Conservation (phyloP, 2,888 invertebrate species). For the Mamestra brassicae region DNA sequence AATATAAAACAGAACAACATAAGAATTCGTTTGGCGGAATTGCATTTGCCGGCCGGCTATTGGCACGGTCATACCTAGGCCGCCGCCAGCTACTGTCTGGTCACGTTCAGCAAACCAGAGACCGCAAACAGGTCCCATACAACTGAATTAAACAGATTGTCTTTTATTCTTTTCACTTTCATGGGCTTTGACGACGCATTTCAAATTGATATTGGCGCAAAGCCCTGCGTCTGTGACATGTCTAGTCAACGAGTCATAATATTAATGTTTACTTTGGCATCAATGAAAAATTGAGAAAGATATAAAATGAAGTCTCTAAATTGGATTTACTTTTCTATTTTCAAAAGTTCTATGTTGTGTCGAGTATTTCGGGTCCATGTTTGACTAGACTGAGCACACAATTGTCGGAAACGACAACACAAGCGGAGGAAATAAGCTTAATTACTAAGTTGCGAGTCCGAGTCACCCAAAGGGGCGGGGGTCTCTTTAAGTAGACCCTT, state of each 20-base stretch:
- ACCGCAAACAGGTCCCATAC: constrained; percentile 85
- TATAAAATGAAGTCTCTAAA: constrained; percentile 36
- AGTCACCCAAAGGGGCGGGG: constrained; percentile 80
- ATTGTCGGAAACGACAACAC: constrained; percentile 83
- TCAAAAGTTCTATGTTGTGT: constrained; percentile 7
- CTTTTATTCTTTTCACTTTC: constrained; percentile 83
- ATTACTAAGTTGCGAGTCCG: constrained; percentile 86
- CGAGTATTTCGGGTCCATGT: constrained; percentile 30
- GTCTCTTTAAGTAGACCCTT: constrained; percentile 83
- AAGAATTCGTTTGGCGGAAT: constrained; percentile 73
- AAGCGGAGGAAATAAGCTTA: constrained; percentile 87
- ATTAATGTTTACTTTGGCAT: constrained; percentile 70
- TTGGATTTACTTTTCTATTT: constrained; percentile 25
- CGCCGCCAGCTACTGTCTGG: constrained; percentile 82
- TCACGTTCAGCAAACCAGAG: constrained; percentile 89
- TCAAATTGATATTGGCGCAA: constrained; percentile 79
- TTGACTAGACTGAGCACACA: constrained; percentile 75
- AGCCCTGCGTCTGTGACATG: constrained; percentile 79
- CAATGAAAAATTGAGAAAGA: constrained; percentile 44
- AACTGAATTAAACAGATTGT: constrained; percentile 80
- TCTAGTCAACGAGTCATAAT: constrained; percentile 76
- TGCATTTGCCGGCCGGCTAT: constrained; percentile 75
- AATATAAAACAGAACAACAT: constrained; percentile 54
- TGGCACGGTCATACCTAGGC: constrained; percentile 80
- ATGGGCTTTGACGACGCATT: constrained; percentile 77